A percentile compares a stretch with the other conserved stretches of the same genome.
Evolutionary conservation across 2,888 invertebrate genomes (phyloP).

Genomic region (Caenorhabditis macrosperma): DNA sequence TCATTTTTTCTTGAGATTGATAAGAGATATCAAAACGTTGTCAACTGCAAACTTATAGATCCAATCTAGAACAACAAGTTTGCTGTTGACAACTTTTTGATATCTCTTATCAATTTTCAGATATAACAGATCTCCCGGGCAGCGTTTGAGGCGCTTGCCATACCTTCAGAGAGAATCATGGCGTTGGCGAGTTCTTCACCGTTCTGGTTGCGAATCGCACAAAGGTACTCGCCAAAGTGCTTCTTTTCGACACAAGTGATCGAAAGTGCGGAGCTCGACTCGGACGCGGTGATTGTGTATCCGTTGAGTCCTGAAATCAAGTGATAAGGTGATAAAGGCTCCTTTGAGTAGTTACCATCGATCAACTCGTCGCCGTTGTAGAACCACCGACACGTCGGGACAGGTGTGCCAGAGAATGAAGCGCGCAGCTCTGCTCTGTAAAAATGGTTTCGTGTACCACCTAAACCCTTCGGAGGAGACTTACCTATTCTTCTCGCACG

Average conservation of each 20-base stretch:
- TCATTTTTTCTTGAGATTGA: no score
- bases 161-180: conserved; percentile 74
- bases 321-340: neutral
- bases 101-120: no score
- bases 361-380: conserved; percentile 67
- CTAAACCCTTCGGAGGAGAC: neutral
- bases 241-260: conserved; percentile 68
- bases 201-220: conserved; percentile 73
- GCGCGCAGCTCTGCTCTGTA: conserved; percentile 70
- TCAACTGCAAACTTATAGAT: no score
- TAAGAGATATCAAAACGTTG: conserved; percentile 2
- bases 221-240: conserved; percentile 75
- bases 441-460: neutral
- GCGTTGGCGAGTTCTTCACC: conserved; percentile 77
- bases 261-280: conserved; percentile 62
- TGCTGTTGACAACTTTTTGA: no score
- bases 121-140: no score
- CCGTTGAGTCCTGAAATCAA: conserved; percentile 60
- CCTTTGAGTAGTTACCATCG: conserved; percentile 61
- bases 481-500: conserved; percentile 62
- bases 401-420: conserved; percentile 73
- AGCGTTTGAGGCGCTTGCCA: neutral
- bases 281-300: conserved; percentile 61
- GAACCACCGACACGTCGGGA: conserved; percentile 74
- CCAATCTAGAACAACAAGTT: no score